phyloP scores from a whole-genome alignment of 1,140 invertebrate genomes.

The Brachystomella parvula region DNA sequence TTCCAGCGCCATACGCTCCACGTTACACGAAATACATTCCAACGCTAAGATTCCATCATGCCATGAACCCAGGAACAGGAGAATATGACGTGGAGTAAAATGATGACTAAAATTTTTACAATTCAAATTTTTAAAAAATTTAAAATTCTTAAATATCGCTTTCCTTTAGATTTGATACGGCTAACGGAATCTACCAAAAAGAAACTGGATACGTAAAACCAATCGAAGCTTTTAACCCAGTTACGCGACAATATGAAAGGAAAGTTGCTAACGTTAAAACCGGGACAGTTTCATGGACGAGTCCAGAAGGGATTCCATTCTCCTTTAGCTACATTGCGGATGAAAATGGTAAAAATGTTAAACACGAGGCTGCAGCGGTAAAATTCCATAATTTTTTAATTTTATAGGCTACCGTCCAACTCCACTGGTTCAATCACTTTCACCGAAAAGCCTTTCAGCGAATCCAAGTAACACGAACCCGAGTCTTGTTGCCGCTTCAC shows the following conservation, averaged over 20 bases:
- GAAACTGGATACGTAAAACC: not conserved
- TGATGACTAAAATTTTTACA: not conserved
- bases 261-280: not conserved
- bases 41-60: not conserved
- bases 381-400: not conserved
- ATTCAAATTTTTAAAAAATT: not conserved
- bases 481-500: no score
- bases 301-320: constrained; percentile 15
- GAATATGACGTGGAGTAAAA: constrained; percentile 9
- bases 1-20: not conserved
- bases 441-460: not conserved
- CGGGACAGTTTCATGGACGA: constrained; percentile 9
- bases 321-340: constrained; percentile 13
- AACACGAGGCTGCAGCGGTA: not conserved
- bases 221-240: not conserved
- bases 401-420: constrained; percentile 1
- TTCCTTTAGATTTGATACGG: not conserved
- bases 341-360: constrained; percentile 15
- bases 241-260: not conserved
- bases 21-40: constrained; percentile 6
- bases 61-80: not conserved
- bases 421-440: not conserved
- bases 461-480: no score
- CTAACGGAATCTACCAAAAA: not conserved
- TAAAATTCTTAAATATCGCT: not conserved